Evolutionary conservation across 2,888 invertebrate species (phyloP).

Genomic region (Rutpela maculata): DNA sequence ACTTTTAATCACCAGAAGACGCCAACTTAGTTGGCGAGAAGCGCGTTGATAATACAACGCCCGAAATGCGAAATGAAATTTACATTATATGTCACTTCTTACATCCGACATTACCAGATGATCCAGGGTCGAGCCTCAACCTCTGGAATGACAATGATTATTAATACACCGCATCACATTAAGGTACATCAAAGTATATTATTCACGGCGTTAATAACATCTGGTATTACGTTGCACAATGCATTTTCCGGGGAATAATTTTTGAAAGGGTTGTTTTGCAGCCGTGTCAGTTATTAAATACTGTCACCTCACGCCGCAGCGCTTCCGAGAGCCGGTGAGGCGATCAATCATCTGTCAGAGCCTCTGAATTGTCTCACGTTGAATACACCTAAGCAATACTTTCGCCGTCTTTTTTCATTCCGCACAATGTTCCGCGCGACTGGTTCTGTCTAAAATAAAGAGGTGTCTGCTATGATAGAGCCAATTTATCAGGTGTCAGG

Average conservation of each 20-base stretch:
- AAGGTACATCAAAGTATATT: conserved; percentile 5
- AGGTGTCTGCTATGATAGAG: conserved; percentile 48
- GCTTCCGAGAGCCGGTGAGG: conserved; percentile 9
- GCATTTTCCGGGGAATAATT: conserved; percentile 5
- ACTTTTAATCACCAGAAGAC: too few species aligned
- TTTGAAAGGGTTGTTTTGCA: conserved; percentile 27
- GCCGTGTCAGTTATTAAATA: conserved; percentile 23
- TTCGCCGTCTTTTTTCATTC: conserved; percentile 17
- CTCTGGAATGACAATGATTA: not conserved
- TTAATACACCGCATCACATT: conserved; percentile 3
- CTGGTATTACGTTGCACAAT: conserved; percentile 14
- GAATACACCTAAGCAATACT: conserved; percentile 37
- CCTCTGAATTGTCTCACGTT: conserved; percentile 38
- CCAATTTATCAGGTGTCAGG: conserved; percentile 69
- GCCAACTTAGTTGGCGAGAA: too few species aligned
- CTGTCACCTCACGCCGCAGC: conserved; percentile 12
- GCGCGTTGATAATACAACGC: too few species aligned
- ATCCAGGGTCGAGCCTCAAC: not conserved
- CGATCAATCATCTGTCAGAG: conserved; percentile 38
- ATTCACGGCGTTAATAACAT: conserved; percentile 12
- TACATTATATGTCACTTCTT: not conserved
- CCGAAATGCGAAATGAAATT: not conserved
- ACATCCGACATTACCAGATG: not conserved
- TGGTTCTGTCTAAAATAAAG: conserved; percentile 45
- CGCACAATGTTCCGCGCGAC: conserved; percentile 34